Percentiles rank a stretch among this genome's conserved stretches.
Conservation (phyloP, 1,140 invertebrate genomes). For the Pomacea maculata region DNA sequence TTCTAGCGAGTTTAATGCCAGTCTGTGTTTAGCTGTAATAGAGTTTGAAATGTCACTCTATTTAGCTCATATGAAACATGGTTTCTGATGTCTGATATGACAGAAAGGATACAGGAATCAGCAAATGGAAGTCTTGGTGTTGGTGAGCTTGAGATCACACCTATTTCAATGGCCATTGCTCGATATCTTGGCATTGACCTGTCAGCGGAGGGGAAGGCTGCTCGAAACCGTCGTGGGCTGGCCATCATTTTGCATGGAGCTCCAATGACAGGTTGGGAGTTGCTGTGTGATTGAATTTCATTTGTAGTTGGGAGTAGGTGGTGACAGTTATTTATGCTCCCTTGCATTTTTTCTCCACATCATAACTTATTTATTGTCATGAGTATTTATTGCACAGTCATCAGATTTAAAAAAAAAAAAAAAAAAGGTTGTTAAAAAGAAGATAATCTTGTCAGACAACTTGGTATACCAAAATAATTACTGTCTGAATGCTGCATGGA, state of each 20-base stretch:
- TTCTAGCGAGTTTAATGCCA: too few relatives aligned
- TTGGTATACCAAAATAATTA: too few relatives aligned
- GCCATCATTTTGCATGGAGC: slow-evolving; percentile 65
- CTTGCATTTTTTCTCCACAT: background rate
- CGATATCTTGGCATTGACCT: slow-evolving; percentile 65
- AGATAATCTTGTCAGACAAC: too few relatives aligned
- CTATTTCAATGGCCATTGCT: slow-evolving; percentile 64
- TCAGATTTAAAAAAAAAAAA: background rate
- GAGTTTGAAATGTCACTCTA: background rate
- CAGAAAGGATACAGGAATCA: slow-evolving; percentile 29
- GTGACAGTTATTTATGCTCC: background rate
- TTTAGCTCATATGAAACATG: background rate
- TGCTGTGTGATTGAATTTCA: background rate
- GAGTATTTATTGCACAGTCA: background rate
- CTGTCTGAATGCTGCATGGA: too few relatives aligned
- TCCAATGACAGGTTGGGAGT: slow-evolving; percentile 57
- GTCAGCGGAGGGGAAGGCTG: slow-evolving; percentile 63
- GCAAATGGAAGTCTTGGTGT: slow-evolving; percentile 46
- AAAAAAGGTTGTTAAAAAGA: too few relatives aligned
- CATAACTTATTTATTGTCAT: background rate
- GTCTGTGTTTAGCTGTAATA: too few relatives aligned
- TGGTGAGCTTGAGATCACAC: slow-evolving; percentile 65
- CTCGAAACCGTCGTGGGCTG: slow-evolving; percentile 63
- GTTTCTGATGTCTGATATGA: background rate
- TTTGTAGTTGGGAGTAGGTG: too few relatives aligned